Percentiles rank a stretch among this genome's conserved stretches.
These are phyloP conservation scores for Daubentonia madagascariensis DNA, from an alignment of 2,113 vertebrate species.

Conservation along the genomic window DNA sequence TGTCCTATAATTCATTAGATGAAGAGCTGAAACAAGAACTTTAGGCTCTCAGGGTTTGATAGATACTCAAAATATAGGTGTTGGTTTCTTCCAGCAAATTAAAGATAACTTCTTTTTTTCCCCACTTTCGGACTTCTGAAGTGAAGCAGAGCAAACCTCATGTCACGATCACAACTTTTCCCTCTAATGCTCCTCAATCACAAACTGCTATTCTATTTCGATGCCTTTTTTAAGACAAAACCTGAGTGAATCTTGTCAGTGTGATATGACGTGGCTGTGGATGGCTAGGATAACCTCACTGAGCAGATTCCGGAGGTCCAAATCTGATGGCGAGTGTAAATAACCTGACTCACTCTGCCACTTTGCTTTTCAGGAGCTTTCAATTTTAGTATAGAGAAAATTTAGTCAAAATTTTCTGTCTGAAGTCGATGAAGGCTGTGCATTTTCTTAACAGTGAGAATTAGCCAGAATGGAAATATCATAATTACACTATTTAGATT, in stretches of 20 bases:
- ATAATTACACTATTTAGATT: not conserved
- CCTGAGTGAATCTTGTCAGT: not conserved
- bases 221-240: not conserved
- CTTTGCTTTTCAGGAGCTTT: not conserved
- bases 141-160: not conserved
- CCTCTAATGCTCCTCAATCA: not conserved
- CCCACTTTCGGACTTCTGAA: not conserved
- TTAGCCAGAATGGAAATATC: not conserved
- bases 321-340: not conserved
- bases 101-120: not conserved
- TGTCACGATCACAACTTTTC: not conserved
- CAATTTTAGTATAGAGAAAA: not conserved
- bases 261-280: too few species aligned
- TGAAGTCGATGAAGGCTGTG: not conserved
- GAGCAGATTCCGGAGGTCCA: not conserved
- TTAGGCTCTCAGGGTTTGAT: not conserved
- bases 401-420: not conserved
- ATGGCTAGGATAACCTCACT: not conserved
- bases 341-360: not conserved
- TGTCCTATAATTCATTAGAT: not conserved
- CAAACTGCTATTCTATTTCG: not conserved
- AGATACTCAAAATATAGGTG: not conserved
- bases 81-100: slow-evolving; percentile 26
- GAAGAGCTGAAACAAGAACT: not conserved
- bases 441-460: not conserved